Evolutionary conservation across 2,113 vertebrate genomes (phyloP), one percentile per base, ranked within the genome.

Genomic region (Micronycteris hirsuta): DNA sequence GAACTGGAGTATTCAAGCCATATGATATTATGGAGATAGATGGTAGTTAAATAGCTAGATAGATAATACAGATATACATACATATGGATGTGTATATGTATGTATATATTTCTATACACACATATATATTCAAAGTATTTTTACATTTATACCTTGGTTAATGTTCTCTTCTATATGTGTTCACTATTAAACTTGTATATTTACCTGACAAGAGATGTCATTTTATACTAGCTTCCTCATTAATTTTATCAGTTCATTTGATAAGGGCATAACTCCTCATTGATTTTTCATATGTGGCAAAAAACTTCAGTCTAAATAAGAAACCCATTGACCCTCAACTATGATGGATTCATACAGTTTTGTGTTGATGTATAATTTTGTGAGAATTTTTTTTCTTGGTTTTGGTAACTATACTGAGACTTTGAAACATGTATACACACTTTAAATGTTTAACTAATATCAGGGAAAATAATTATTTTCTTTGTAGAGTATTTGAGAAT

Each of bases 1-100:
- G 89, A 93, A 97, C 11, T 89, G 31, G 86, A 97, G 91, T 92
- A 77, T 93, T 96, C 70, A 77, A 97, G 85, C 80, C 93, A 92
- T 68, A 45, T 4, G 12, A 47, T 4, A 41, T 52, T 31, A 56
- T 31, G 4, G 33, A 11, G 12, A 43, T 26, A 41, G 12, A 73
- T 73, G 24, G 45, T 73, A 36, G n/a, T 36, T 28, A 16, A 16
- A 22, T 54, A 58, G 15, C 10, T 36, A 26, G 19, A 22, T 38
- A 41, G 68, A 67, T 71, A 41, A 63, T 63, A 63, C 61, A 63
- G 61, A 63, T 63, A 31, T 63, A 63, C 28, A 63, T 63, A 31
- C 15, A 63, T 63, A 63, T 63, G 52, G 16, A 52, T 49, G 47
- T 26, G 20, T 7, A 38, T 65, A 19, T 31, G 31, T 68, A n/a